Conservation (phyloP, 2,113 vertebrate genomes). For the Pogonocichla stellata region DNA sequence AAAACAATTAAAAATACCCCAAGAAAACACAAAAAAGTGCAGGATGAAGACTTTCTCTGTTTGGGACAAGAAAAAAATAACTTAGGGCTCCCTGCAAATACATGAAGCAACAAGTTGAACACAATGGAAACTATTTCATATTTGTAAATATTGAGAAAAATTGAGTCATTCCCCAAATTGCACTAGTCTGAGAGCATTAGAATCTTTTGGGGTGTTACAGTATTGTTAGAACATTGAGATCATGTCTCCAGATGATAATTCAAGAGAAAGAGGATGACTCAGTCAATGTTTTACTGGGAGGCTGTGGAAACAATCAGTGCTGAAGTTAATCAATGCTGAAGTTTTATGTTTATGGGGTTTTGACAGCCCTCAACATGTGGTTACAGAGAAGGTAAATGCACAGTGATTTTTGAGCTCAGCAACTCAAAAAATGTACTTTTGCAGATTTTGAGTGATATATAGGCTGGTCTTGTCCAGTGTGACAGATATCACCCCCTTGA, state of each 20-base stretch:
- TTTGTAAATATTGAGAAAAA: background rate
- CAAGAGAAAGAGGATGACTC: background rate
- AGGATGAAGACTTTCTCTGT: background rate
- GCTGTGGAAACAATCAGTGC: background rate
- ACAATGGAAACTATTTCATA: background rate
- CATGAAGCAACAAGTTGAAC: background rate
- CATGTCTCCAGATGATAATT: background rate
- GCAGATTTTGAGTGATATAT: background rate
- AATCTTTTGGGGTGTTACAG: background rate
- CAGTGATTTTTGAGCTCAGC: background rate
- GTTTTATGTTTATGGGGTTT: background rate
- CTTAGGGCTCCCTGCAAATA: background rate
- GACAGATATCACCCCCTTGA: background rate
- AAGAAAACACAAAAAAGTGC: background rate
- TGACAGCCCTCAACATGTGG: background rate
- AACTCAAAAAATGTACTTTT: background rate
- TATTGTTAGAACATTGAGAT: background rate
- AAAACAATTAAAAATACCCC: background rate
- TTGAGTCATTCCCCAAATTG: background rate
- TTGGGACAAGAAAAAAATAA: background rate
- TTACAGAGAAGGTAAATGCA: accelerated
- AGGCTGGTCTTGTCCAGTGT: background rate
- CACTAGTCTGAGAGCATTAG: background rate
- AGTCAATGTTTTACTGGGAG: background rate
- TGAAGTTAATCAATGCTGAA: background rate